These are phyloP conservation scores for Glossophaga mutica DNA, from an alignment of 2,797 vertebrate species.

Conservation along the genomic window DNA sequence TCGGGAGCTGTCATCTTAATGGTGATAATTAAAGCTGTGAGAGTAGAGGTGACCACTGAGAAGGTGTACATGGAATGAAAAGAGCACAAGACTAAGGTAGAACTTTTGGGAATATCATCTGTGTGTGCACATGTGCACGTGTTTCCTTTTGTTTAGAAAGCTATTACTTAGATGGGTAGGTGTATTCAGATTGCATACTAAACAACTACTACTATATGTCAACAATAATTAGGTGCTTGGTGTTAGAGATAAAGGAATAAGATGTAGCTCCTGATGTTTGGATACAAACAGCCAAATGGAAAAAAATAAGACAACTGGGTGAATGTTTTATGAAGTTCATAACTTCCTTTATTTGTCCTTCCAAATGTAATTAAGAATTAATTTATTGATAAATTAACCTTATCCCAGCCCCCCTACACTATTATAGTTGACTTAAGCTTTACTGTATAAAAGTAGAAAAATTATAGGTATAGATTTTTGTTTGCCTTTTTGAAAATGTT, in stretches of 20 bases:
- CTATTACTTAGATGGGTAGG: not conserved
- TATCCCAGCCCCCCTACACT: not conserved
- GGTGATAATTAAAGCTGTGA: not conserved
- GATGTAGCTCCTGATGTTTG: not conserved
- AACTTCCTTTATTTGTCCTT: constrained; percentile 1
- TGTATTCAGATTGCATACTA: not conserved
- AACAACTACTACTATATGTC: not conserved
- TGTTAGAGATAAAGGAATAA: not conserved
- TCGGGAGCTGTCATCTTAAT: not conserved
- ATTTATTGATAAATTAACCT: not conserved
- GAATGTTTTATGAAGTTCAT: not conserved
- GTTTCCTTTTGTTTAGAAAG: constrained; percentile 14
- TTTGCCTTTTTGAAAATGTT: constrained; percentile 14
- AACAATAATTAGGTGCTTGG: not conserved
- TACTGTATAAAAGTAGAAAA: not conserved
- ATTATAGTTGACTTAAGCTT: not conserved
- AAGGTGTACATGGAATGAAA: not conserved
- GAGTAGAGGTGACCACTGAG: not conserved
- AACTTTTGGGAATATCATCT: not conserved
- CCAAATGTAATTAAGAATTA: not conserved
- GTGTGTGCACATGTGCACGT: not conserved
- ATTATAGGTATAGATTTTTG: not conserved
- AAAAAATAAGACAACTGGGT: not conserved
- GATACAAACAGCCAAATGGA: not conserved
- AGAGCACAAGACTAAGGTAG: not conserved